Conservation (phyloP, 2,797 vertebrate genomes). For the Macroramphosus scolopax region DNA sequence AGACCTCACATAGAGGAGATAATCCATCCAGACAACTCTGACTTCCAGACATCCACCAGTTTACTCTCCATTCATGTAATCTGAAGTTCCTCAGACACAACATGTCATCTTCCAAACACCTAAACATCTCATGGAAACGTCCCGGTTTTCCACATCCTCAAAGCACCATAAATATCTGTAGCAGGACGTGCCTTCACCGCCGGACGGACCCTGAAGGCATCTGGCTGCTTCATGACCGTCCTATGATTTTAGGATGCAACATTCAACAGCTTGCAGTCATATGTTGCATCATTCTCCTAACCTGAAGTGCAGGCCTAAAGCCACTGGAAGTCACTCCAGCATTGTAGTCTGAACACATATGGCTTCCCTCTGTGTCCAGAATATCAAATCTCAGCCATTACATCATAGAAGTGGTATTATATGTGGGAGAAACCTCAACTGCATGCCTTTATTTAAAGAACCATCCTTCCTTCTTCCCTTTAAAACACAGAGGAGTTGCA, state of each 20-base stretch:
- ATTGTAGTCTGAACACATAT: conserved; percentile 49
- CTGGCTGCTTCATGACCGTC: conserved; percentile 41
- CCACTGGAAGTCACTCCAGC: conserved; percentile 38
- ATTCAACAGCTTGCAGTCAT: conserved; percentile 60
- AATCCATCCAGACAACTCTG: too few relatives aligned
- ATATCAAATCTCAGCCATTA: conserved; percentile 59
- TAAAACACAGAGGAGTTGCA: conserved; percentile 41
- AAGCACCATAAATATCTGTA: too few relatives aligned
- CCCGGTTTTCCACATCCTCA: too few relatives aligned
- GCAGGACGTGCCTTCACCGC: conserved; percentile 35
- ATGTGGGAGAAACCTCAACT: conserved; percentile 35
- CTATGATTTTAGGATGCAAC: conserved; percentile 35
- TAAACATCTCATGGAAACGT: too few relatives aligned
- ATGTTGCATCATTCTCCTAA: conserved; percentile 42
- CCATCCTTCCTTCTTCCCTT: too few relatives aligned
- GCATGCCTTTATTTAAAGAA: too few relatives aligned
- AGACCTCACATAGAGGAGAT: neutral
- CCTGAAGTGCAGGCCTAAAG: conserved; percentile 39
- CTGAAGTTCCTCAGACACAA: too few relatives aligned
- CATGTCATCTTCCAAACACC: too few relatives aligned
- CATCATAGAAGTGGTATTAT: conserved; percentile 57
- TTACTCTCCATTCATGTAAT: too few relatives aligned
- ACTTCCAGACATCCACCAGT: too few relatives aligned
- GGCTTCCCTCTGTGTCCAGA: conserved; percentile 52
- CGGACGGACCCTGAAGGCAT: too few relatives aligned